These are phyloP conservation scores for Drosophila diplacantha DNA, from an alignment of 2,888 invertebrate species.

Conservation along the genomic window DNA sequence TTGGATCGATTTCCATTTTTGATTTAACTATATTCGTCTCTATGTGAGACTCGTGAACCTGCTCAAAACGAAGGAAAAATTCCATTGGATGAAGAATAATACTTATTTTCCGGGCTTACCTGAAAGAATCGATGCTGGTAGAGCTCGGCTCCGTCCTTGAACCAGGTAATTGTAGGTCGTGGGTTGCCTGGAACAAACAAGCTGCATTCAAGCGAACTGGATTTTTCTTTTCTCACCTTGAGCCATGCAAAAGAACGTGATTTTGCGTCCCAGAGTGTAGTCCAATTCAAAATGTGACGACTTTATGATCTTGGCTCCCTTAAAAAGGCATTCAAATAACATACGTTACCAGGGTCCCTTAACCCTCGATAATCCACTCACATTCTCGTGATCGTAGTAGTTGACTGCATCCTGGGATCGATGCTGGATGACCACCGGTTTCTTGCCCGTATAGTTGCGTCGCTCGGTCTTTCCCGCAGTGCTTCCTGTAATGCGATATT, in stretches of 20 bases:
- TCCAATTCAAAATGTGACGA: constrained; percentile 95
- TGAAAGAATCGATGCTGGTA: constrained; percentile 92
- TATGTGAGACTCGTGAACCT: constrained; percentile 93
- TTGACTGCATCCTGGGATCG: constrained; percentile 92
- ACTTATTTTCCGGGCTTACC: constrained; percentile 77
- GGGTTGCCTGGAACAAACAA: constrained; percentile 80
- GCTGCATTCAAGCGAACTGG: background rate
- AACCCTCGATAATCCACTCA: constrained; percentile 72
- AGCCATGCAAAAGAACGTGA: constrained; percentile 94
- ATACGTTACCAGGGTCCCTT: no score
- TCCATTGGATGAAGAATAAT: no score
- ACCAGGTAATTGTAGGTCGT: constrained; percentile 95
- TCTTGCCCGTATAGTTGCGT: constrained; percentile 77
- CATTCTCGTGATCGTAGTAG: constrained; percentile 93
- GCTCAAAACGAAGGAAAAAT: background rate
- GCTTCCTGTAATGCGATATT: constrained; percentile 64
- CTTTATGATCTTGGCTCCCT: constrained; percentile 93
- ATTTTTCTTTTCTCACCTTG: constrained; percentile 80
- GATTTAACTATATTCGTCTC: constrained; percentile 90
- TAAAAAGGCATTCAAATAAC: constrained; percentile 23
- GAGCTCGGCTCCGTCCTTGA: constrained; percentile 96
- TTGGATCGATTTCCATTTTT: constrained; percentile 95
- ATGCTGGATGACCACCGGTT: constrained; percentile 81
- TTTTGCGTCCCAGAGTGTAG: constrained; percentile 95
- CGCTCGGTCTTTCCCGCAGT: constrained; percentile 75